phyloP scores from a whole-genome alignment of 2,888 invertebrate genomes.

The Drosophila ezoana region DNA sequence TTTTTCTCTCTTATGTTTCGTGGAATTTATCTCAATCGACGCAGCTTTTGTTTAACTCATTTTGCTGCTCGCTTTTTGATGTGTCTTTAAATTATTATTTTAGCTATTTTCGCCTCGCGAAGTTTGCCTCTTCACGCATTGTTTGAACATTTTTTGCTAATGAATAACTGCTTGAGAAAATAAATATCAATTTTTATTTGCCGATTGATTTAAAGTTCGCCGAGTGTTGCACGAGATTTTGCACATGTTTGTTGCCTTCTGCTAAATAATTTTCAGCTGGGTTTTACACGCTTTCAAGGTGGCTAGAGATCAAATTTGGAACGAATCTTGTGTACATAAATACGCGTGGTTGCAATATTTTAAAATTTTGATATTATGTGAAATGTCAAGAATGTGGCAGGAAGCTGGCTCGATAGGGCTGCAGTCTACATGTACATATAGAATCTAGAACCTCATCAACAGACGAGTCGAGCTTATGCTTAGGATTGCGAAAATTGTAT shows the following conservation, averaged over 20 bases:
- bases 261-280: neutral
- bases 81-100: constrained; percentile 38
- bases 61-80: constrained; percentile 33
- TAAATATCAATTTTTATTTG: constrained; percentile 60
- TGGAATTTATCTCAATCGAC: constrained; percentile 19
- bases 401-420: too few relatives aligned
- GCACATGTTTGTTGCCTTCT: constrained; percentile 62
- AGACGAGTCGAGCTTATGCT: too few relatives aligned
- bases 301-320: neutral
- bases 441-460: too few relatives aligned
- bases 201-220: constrained; percentile 63
- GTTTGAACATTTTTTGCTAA: constrained; percentile 33
- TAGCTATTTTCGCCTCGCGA: constrained; percentile 15
- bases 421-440: too few relatives aligned
- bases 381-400: too few relatives aligned
- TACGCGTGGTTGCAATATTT: too few relatives aligned
- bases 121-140: constrained; percentile 2
- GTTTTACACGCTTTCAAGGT: constrained; percentile 47
- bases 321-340: too few relatives aligned
- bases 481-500: too few relatives aligned
- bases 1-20: constrained; percentile 10
- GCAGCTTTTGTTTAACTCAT: constrained; percentile 15
- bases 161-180: constrained; percentile 53
- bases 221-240: constrained; percentile 64
- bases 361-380: too few relatives aligned